phyloP scores from a whole-genome alignment of 37 sponge, comb jelly and placozoan species.

The Ephydatia muelleri region DNA sequence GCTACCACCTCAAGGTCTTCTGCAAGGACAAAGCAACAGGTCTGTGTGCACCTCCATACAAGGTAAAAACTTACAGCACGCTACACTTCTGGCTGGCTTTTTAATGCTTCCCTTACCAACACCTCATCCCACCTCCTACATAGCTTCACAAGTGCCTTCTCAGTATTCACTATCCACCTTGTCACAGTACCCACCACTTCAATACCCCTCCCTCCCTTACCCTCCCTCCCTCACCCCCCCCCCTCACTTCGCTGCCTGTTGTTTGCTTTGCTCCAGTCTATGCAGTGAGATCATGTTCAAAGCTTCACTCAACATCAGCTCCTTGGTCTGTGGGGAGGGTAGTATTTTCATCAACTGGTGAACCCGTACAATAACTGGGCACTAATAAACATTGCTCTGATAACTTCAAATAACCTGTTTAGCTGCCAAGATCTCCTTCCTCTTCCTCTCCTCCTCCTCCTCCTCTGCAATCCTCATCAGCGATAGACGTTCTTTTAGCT shows the following conservation, averaged over 20 bases:
- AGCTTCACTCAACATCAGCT: constrained; percentile 54
- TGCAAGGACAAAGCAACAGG: too few relatives aligned
- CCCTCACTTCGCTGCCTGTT: constrained; percentile 42
- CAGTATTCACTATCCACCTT: too few relatives aligned
- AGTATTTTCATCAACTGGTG: background rate
- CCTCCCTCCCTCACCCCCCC: too few relatives aligned
- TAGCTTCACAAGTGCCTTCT: too few relatives aligned
- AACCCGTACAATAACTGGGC: background rate
- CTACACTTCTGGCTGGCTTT: too few relatives aligned
- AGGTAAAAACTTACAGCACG: too few relatives aligned
- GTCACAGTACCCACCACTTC: too few relatives aligned
- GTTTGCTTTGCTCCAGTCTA: constrained; percentile 50
- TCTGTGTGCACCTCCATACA: too few relatives aligned
- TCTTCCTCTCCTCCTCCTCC: constrained; percentile 81
- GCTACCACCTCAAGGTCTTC: too few relatives aligned
- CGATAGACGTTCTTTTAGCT: constrained; percentile 83
- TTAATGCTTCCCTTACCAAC: too few relatives aligned
- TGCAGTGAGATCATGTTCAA: constrained; percentile 39
- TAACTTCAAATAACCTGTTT: constrained; percentile 64
- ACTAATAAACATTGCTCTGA: background rate
- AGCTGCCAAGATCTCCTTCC: constrained; percentile 77
- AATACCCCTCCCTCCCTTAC: too few relatives aligned
- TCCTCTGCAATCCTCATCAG: constrained; percentile 74
- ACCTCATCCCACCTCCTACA: too few relatives aligned
- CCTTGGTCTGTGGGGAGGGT: constrained; percentile 54